Conservation (phyloP, 2,113 vertebrate genomes). For the Prunella himalayana region DNA sequence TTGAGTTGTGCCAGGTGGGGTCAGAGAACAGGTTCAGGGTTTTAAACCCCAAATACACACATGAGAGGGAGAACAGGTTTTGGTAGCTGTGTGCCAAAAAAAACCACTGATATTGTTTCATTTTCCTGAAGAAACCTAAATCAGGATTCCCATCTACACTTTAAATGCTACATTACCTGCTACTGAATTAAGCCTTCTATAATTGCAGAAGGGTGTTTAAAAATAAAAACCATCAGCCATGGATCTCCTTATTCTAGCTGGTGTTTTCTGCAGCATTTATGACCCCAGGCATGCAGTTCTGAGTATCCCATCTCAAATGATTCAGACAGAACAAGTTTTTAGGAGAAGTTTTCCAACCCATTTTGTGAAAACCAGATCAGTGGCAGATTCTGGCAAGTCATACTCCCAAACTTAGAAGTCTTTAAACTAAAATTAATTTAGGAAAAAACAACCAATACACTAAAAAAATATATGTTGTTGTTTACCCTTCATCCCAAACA, state of each 20-base stretch:
- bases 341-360: not conserved
- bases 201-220: not conserved
- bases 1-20: accelerated
- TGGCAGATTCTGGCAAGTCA: not conserved
- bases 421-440: not conserved
- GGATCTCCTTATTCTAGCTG: not conserved
- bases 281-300: not conserved
- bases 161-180: accelerated
- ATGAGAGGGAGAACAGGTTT: accelerated
- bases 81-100: not conserved
- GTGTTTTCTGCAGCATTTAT: accelerated
- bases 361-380: not conserved
- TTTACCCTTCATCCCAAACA: not conserved
- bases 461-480: not conserved
- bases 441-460: not conserved
- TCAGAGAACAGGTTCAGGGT: not conserved
- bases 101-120: not conserved
- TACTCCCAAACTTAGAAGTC: not conserved
- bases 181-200: not conserved
- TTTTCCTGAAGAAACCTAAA: not conserved
- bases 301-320: not conserved
- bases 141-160: not conserved
- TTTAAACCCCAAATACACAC: not conserved
- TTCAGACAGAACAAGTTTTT: not conserved
- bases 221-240: not conserved